Evolutionary conservation across 2,888 invertebrate species (phyloP).

Genomic region (Amblyjoppa proteus): DNA sequence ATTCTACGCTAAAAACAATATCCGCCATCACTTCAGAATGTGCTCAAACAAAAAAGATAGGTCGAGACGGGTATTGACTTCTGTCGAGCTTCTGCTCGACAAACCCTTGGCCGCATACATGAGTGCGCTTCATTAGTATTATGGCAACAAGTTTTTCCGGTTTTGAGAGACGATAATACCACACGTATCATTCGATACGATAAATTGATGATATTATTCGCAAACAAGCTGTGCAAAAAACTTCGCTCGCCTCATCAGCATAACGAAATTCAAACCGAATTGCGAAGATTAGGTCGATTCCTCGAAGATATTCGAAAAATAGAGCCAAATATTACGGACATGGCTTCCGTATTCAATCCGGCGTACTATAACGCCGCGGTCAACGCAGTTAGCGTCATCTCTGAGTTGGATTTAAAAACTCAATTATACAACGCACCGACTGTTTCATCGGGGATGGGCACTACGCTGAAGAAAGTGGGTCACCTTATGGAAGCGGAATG

Average conservation of each 20-base stretch:
- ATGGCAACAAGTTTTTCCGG: slow-evolving; percentile 64
- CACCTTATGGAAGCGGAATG: slow-evolving; percentile 21
- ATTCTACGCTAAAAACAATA: slow-evolving; percentile 61
- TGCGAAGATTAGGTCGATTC: slow-evolving; percentile 51
- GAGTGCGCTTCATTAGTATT: slow-evolving; percentile 51
- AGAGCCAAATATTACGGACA: slow-evolving; percentile 47
- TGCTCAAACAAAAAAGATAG: slow-evolving; percentile 41
- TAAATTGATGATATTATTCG: slow-evolving; percentile 60
- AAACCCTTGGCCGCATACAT: slow-evolving; percentile 56
- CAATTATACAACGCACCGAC: slow-evolving; percentile 34
- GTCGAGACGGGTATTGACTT: slow-evolving; percentile 46
- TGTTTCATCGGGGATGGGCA: slow-evolving; percentile 38
- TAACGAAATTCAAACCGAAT: slow-evolving; percentile 52
- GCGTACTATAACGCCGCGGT: slow-evolving; percentile 42
- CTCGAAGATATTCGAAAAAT: slow-evolving; percentile 3
- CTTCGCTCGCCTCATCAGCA: slow-evolving; percentile 38
- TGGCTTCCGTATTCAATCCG: slow-evolving; percentile 48
- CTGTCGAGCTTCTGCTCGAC: no score
- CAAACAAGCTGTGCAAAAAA: slow-evolving; percentile 62
- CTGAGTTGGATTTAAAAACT: slow-evolving; percentile 31
- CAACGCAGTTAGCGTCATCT: slow-evolving; percentile 34
- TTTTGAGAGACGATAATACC: slow-evolving; percentile 63
- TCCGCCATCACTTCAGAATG: slow-evolving; percentile 56
- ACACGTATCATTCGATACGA: slow-evolving; percentile 62
- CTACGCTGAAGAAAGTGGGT: slow-evolving; percentile 42